Base-by-base conservation (phyloP, 1,140 invertebrate species). In the Anagrus nilaparvatae region DNA sequence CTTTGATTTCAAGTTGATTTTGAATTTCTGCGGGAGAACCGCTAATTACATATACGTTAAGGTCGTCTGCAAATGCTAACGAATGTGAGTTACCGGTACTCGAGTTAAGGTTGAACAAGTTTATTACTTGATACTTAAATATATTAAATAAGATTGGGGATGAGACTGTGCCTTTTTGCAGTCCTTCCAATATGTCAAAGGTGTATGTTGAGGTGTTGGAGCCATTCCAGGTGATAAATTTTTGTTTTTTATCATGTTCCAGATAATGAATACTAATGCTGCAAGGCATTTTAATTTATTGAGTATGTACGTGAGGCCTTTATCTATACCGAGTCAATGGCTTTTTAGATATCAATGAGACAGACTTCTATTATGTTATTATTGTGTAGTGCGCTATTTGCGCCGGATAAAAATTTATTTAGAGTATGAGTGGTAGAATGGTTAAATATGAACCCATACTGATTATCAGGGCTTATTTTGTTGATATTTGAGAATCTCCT, bases 391-490 rank as follows among this genome's bases (percentile, higher is more conserved):
- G 19, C 40, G 14, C 29, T 46, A 33, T 29, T 37, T 14, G 42
- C 45, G n/a, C 43, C 30, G 2, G 40, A 40, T 9, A 25, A 20
- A 0, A 52, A 13, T 5, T 43, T 40, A n/a, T 32, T 17, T 9
- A 49, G 21, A 5, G 50, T 47, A 21, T 51, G 50, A 1, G 38
- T 24, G 8, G 46, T 49, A 2, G 50, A 51, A 7, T 47, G 47
- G 8, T 37, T 35, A 9, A 35, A 19, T 25, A 32, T 44, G 19
- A 52, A 52, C 1, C 47, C 50, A 23, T 40, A 51, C 21, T 51
- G 46, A 4, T 23, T 13, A 16, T 52, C 29, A 5, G 54, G 39
- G 2, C 59, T 47, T 13, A 56, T 45, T 8, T 52, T 41, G 10
- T 47, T 47, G 13, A 49, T 30, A 2, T 48, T 28, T 13, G 41